Conservation (phyloP, 2,797 vertebrate genomes). For the Poeciliopsis infans region DNA sequence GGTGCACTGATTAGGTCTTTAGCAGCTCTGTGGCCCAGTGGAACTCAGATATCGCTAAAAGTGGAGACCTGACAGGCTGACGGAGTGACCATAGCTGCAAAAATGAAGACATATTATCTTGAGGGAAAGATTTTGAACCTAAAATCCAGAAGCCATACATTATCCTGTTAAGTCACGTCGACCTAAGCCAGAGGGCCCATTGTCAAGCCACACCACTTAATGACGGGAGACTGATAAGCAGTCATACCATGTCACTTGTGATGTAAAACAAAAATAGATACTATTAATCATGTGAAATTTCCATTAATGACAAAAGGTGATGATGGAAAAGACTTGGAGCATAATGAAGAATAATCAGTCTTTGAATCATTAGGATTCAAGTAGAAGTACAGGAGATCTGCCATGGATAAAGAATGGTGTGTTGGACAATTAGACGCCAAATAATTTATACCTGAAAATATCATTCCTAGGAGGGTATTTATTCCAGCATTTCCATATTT, state of each 20-base stretch:
- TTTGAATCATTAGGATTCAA: constrained; percentile 60
- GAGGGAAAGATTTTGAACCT: constrained; percentile 48
- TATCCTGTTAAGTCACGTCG: constrained; percentile 74
- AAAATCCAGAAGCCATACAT: constrained; percentile 67
- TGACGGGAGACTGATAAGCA: constrained; percentile 79
- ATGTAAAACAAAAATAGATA: constrained; percentile 81
- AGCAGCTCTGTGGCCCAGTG: constrained; percentile 16
- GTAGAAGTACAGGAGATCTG: constrained; percentile 49
- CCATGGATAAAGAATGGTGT: constrained; percentile 34
- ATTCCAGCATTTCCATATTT: background rate
- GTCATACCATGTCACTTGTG: constrained; percentile 64
- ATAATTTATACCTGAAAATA: constrained; percentile 14
- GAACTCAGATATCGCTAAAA: constrained; percentile 38
- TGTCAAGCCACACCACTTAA: constrained; percentile 72
- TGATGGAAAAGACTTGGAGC: constrained; percentile 55
- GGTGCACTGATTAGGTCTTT: constrained; percentile 39
- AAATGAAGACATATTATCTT: constrained; percentile 76
- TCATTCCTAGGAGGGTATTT: background rate
- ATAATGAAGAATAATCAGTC: constrained; percentile 76
- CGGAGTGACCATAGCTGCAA: constrained; percentile 24
- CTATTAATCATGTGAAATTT: constrained; percentile 77
- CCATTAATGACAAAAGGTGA: constrained; percentile 69
- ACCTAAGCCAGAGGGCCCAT: constrained; percentile 60
- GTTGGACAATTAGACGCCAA: background rate
- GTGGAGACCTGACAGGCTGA: constrained; percentile 39